phyloP scores from a whole-genome alignment of 2,797 vertebrate species.

The Syngnathus acus region DNA sequence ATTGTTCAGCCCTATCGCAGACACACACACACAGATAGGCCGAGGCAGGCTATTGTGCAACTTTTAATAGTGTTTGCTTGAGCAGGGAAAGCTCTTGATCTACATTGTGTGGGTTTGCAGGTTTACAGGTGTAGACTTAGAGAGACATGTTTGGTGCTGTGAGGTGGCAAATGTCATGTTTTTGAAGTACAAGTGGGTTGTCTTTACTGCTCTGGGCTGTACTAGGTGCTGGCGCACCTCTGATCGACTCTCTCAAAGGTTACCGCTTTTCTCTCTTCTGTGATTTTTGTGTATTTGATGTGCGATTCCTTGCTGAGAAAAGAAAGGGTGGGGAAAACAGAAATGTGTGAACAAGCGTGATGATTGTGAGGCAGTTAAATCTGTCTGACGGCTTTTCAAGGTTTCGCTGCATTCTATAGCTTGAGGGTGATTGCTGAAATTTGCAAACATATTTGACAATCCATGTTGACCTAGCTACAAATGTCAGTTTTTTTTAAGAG shows the following conservation, averaged over 20 bases:
- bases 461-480: background rate
- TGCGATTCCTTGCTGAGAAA: slow-evolving; percentile 56
- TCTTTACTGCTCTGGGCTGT: slow-evolving; percentile 67
- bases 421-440: slow-evolving; percentile 28
- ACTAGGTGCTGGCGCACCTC: slow-evolving; percentile 59
- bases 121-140: slow-evolving; percentile 62
- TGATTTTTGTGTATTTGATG: slow-evolving; percentile 65
- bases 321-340: slow-evolving; percentile 17
- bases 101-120: slow-evolving; percentile 62
- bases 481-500: background rate
- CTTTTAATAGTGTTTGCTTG: slow-evolving; percentile 59
- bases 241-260: slow-evolving; percentile 72
- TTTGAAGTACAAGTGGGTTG: slow-evolving; percentile 70
- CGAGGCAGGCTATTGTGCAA: slow-evolving; percentile 49
- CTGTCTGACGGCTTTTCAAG: slow-evolving; percentile 39
- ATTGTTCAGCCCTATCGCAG: background rate
- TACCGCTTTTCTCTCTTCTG: slow-evolving; percentile 60
- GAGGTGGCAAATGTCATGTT: slow-evolving; percentile 69
- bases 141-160: slow-evolving; percentile 60
- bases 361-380: slow-evolving; percentile 50
- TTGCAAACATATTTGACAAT: slow-evolving; percentile 10
- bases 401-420: slow-evolving; percentile 34
- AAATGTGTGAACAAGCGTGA: slow-evolving; percentile 52
- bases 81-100: slow-evolving; percentile 48
- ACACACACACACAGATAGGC: slow-evolving; percentile 3